Conservation (phyloP, 2,888 invertebrate genomes). For the Biston betularia region DNA sequence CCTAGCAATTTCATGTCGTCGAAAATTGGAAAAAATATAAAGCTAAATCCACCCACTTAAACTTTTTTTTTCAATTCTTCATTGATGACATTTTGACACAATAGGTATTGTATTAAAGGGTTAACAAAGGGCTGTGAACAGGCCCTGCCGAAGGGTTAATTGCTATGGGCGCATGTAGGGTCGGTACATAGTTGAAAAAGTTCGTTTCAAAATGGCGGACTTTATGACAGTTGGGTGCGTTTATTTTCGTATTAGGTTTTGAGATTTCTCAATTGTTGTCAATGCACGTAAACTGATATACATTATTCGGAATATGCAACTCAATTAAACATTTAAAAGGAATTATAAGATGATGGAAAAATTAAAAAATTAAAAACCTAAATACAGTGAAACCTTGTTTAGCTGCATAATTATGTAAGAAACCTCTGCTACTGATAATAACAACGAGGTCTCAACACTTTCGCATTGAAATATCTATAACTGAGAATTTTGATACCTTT, state of each 20-base stretch:
- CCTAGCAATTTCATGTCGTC: slow-evolving; percentile 56
- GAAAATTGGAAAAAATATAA: slow-evolving; percentile 60
- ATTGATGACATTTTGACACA: slow-evolving; percentile 82
- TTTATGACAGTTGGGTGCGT: slow-evolving; percentile 39
- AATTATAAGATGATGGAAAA: no score
- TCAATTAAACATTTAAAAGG: no score
- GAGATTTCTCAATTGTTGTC: not conserved
- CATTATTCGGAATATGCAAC: no score
- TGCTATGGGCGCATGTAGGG: slow-evolving; percentile 69
- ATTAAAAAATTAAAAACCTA: no score
- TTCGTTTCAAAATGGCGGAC: slow-evolving; percentile 46
- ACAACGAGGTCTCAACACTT: no score
- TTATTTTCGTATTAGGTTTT: slow-evolving; percentile 13
- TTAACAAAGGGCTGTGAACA: slow-evolving; percentile 77
- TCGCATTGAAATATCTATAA: no score
- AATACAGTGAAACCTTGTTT: no score
- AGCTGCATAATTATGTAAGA: no score
- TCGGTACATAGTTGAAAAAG: slow-evolving; percentile 55
- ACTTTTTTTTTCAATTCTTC: slow-evolving; percentile 58
- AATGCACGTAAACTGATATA: not conserved
- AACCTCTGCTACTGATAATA: no score
- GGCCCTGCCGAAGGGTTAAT: slow-evolving; percentile 79
- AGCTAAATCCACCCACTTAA: slow-evolving; percentile 75
- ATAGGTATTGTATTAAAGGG: slow-evolving; percentile 75
- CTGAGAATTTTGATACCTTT: no score